phyloP scores from a whole-genome alignment of 2,888 invertebrate species.

The Orchestes rusci region DNA sequence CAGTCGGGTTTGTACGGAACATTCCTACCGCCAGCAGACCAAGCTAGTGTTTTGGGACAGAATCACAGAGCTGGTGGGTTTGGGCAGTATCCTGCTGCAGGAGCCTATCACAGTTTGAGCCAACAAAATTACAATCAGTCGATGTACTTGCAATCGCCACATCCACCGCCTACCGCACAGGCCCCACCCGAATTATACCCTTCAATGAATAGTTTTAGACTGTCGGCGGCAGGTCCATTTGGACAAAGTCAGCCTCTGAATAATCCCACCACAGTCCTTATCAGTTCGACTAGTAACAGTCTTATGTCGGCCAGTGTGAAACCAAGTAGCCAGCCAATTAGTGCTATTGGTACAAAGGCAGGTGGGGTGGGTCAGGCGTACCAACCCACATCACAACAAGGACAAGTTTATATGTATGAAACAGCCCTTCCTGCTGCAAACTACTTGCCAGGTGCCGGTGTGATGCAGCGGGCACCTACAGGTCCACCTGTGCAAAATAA shows the following conservation, averaged over 20 bases:
- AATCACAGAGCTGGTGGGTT: conserved; percentile 62
- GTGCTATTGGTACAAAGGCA: conserved; percentile 63
- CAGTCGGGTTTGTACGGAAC: conserved; percentile 72
- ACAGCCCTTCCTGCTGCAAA: conserved; percentile 47
- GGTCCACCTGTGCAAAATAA: conserved; percentile 45
- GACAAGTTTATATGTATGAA: conserved; percentile 54
- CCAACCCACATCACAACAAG: conserved; percentile 48
- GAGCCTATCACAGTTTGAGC: conserved; percentile 49
- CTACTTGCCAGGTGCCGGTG: conserved; percentile 57
- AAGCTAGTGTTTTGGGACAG: conserved; percentile 51
- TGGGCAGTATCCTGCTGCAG: conserved; percentile 59
- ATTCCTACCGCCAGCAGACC: conserved; percentile 56
- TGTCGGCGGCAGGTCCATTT: conserved; percentile 56
- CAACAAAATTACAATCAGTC: conserved; percentile 29
- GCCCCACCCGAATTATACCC: conserved; percentile 66
- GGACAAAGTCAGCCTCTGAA: conserved; percentile 76
- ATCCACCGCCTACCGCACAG: conserved; percentile 46
- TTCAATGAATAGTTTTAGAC: conserved; percentile 41
- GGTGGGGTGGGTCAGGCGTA: conserved; percentile 51
- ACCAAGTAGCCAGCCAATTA: conserved; percentile 67
- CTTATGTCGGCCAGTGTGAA: conserved; percentile 85
- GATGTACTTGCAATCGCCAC: conserved; percentile 5
- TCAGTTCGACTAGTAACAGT: conserved; percentile 78
- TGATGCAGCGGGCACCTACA: conserved; percentile 53
- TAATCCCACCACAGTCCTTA: conserved; percentile 81